Conservation (phyloP, 2,113 vertebrate species). For the Bos javanicus region DNA sequence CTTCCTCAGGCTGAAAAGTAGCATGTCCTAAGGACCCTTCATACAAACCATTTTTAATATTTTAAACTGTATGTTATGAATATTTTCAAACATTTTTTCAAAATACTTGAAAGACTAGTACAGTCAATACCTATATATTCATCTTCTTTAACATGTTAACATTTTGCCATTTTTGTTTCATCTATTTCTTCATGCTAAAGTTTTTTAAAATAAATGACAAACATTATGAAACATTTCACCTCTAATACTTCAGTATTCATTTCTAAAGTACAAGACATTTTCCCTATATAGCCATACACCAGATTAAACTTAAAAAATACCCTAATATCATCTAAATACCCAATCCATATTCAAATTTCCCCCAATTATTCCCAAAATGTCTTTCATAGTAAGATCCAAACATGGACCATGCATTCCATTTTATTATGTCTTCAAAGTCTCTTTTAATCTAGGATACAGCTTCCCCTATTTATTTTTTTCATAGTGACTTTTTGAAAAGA, state of each 20-base stretch:
- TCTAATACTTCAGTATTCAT: not conserved
- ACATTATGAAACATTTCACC: conserved; percentile 12
- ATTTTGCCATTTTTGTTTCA: not conserved
- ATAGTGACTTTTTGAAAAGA: conserved; percentile 7
- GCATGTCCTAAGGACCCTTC: not conserved
- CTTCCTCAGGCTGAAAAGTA: not conserved
- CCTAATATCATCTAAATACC: not conserved
- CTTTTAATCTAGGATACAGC: not conserved
- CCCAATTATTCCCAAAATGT: conserved; percentile 1
- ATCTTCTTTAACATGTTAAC: conserved; percentile 35
- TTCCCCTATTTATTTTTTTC: not conserved
- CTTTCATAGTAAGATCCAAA: conserved; percentile 13
- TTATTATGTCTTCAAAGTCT: conserved; percentile 1
- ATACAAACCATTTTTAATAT: conserved; percentile 32
- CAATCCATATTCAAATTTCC: not conserved
- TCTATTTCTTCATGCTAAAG: conserved; percentile 18
- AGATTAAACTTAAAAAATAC: conserved; percentile 16
- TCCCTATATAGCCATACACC: not conserved
- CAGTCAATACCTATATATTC: not conserved
- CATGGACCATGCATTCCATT: not conserved
- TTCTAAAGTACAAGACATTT: conserved; percentile 19
- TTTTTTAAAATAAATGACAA: conserved; percentile 9
- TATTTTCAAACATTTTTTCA: not conserved
- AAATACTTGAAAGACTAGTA: not conserved
- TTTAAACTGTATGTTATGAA: conserved; percentile 11